phyloP scores from a whole-genome alignment of 2,888 invertebrate species.

The Pyrgus malvae region DNA sequence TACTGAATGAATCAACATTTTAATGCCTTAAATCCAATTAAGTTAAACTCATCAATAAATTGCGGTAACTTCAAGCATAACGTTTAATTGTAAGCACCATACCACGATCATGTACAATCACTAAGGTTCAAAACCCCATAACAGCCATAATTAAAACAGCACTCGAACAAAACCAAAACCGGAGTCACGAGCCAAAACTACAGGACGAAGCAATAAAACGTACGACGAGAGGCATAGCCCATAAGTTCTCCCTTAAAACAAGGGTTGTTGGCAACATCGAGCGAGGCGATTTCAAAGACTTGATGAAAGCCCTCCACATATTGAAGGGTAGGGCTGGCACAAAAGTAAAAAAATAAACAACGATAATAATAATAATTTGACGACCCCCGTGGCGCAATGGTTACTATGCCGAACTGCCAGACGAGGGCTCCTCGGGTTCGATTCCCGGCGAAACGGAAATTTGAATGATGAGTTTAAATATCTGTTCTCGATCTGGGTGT shows the following conservation, averaged over 20 bases:
- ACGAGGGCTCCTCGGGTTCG: no score
- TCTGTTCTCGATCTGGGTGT: no score
- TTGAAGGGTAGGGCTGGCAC: conserved; percentile 67
- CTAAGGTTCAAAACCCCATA: conserved; percentile 27
- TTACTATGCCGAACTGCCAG: no score
- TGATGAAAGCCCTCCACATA: conserved; percentile 74
- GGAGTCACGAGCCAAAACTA: conserved; percentile 18
- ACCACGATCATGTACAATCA: background rate
- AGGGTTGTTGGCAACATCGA: conserved; percentile 23
- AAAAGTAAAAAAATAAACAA: background rate
- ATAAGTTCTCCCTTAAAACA: conserved; percentile 26
- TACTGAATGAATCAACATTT: no score
- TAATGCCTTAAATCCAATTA: no score
- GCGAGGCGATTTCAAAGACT: conserved; percentile 67
- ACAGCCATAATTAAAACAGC: conserved; percentile 17
- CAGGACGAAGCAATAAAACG: conserved; percentile 21
- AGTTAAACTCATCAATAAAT: no score
- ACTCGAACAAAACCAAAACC: background rate
- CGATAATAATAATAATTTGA: no score
- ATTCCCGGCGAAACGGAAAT: no score
- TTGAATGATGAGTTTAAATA: no score
- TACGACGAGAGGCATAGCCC: conserved; percentile 17
- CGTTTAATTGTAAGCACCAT: background rate
- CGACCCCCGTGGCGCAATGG: no score
- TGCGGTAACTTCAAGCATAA: no score